Evolutionary conservation across 1,140 invertebrate genomes (phyloP), one percentile per base, ranked within the genome.

Genomic region (Drosophila repletoides): DNA sequence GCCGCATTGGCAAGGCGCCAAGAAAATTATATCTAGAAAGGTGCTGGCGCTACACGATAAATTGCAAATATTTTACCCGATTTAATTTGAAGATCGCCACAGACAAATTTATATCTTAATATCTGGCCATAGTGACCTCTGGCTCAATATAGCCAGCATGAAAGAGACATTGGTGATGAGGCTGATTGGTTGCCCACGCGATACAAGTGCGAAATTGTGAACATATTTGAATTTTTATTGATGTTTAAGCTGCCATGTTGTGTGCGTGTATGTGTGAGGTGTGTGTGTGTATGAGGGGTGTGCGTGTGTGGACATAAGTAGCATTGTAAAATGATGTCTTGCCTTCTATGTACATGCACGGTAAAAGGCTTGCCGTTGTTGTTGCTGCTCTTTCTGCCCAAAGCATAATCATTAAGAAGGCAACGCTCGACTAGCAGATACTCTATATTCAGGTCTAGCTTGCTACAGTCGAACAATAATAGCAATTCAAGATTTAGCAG

Each of bases 271-370:
- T 48, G 2, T 17, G 19, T 22, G 17, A 28, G 15, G 29, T 36
- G n/a, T 26, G n/a, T 34, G 28, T 36, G 9, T 19, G 22, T 64
- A 26, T 28, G 12, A 29, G 31, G 63, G 5, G 40, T 40, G 14
- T 41, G 28, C 49, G 53, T 53, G 61, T 58, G 51, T 76, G 55
- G 60, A 86, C 75, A 86, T 80, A 86, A 87, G 76, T 80, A 80
- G 80, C 75, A 76, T 76, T 80, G 80, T 86, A 86, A 74, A 86
- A 86, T 86, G 80, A 86, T 86, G 80, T 86, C 75, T 86, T 86
- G 80, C 80, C 80, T 87, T 86, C 81, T 86, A 83, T 73, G 79
- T 74, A 84, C 80, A 84, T 59, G 72, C 76, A 26, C 14, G 41
- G 41, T 61, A 34, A 22, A 43, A 69, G 49, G 65, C 7, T 29